Percentiles rank a stretch among this genome's conserved stretches.
Conservation (phyloP, 2,888 invertebrate species). For the Nemotelus pantherinus region DNA sequence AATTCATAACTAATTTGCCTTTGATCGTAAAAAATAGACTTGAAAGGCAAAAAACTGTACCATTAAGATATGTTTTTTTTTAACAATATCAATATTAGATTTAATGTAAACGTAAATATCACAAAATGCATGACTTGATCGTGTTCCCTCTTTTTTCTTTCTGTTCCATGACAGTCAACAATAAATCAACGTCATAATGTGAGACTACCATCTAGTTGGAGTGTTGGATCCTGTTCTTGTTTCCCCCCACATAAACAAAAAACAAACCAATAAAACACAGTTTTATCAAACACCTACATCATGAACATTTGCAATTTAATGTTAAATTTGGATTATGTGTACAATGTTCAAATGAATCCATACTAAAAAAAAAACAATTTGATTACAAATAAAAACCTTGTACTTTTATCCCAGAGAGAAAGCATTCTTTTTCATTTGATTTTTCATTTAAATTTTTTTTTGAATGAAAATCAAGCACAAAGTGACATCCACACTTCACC, state of each 20-base stretch:
- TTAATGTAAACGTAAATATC: conserved; percentile 7
- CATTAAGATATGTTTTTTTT: too few species aligned
- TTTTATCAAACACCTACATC: background rate
- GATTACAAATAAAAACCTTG: conserved; percentile 40
- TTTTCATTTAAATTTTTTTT: background rate
- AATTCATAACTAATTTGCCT: too few species aligned
- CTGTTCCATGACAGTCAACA: conserved; percentile 58
- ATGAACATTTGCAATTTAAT: conserved; percentile 3
- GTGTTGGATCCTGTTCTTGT: conserved; percentile 56
- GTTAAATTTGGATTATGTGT: conserved; percentile 52
- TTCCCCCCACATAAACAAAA: conserved; percentile 38
- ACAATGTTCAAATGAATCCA: conserved; percentile 51
- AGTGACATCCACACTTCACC: background rate
- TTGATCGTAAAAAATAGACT: too few species aligned
- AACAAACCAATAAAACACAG: conserved; percentile 9
- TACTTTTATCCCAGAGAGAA: conserved; percentile 31
- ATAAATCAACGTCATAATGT: conserved; percentile 57
- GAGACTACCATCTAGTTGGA: conserved; percentile 58
- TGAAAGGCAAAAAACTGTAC: too few species aligned
- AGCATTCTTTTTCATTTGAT: conserved; percentile 20
- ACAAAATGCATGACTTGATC: conserved; percentile 48
- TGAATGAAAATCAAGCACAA: background rate
- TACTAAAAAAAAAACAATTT: conserved; percentile 20
- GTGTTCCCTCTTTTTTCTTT: conserved; percentile 54
- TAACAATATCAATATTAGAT: conserved; percentile 24